A percentile compares a stretch with the other conserved stretches of the same genome.
Conservation (phyloP, 2,113 vertebrate genomes). For the Epinephelus lanceolatus region DNA sequence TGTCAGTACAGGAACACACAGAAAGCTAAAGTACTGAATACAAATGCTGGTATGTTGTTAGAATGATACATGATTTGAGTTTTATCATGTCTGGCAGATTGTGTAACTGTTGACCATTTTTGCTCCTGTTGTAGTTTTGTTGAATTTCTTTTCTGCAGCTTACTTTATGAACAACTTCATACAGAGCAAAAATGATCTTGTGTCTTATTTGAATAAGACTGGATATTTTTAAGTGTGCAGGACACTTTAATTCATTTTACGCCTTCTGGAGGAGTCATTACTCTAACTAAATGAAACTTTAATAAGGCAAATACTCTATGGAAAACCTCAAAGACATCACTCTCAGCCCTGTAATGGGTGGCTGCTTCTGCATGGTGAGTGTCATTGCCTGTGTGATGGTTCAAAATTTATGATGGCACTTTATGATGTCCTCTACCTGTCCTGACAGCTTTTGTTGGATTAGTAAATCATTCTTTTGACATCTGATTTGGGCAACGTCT, state of each 20-base stretch:
- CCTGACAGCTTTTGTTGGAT: conserved; percentile 33
- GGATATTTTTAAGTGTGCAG: not conserved
- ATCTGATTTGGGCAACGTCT: not conserved
- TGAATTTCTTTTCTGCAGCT: not conserved
- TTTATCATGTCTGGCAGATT: conserved; percentile 23
- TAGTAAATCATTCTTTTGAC: conserved; percentile 39
- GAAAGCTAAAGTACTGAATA: conserved; percentile 6
- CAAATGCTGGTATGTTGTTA: not conserved
- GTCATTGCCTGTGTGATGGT: conserved; percentile 18
- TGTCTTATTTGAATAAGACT: not conserved
- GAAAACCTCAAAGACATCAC: conserved; percentile 26
- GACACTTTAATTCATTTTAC: not conserved
- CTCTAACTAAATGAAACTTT: conserved; percentile 45
- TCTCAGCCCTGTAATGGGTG: not conserved
- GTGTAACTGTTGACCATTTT: conserved; percentile 1
- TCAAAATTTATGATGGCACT: conserved; percentile 22
- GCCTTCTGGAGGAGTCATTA: conserved; percentile 10
- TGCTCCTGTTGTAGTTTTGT: not conserved
- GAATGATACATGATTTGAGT: not conserved
- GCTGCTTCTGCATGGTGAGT: not conserved
- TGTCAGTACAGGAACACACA: conserved; percentile 1
- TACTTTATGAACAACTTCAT: not conserved
- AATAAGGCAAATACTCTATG: conserved; percentile 37
- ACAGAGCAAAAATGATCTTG: not conserved
- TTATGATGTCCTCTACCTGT: conserved; percentile 23